phyloP scores from a whole-genome alignment of 2,113 vertebrate genomes.

The Dolichotis patagonum region DNA sequence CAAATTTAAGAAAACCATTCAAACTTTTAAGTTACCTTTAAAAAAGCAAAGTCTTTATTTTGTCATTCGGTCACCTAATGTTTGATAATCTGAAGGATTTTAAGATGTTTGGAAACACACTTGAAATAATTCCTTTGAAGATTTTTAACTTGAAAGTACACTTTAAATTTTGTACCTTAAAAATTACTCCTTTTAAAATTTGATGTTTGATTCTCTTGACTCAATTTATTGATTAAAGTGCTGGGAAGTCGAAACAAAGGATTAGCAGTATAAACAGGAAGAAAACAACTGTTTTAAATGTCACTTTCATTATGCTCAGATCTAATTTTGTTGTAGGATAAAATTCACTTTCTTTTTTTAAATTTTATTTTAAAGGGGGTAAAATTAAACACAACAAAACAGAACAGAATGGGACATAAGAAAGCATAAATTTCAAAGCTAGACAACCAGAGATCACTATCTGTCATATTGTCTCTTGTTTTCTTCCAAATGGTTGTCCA shows the following conservation, averaged over 20 bases:
- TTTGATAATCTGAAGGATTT: slow-evolving; percentile 55
- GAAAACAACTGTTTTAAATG: slow-evolving; percentile 46
- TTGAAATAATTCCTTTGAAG: slow-evolving; percentile 67
- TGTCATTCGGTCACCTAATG: slow-evolving; percentile 47
- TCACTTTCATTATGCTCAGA: slow-evolving; percentile 38
- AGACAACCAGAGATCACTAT: no score
- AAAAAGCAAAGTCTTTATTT: slow-evolving; percentile 57
- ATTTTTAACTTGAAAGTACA: slow-evolving; percentile 45
- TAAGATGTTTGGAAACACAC: slow-evolving; percentile 46
- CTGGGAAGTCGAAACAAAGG: slow-evolving; percentile 11
- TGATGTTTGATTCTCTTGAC: neutral
- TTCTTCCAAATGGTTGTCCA: no score
- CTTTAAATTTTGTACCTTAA: slow-evolving; percentile 65
- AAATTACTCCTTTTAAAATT: slow-evolving; percentile 61
- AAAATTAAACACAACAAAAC: no score
- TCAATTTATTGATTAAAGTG: slow-evolving; percentile 64
- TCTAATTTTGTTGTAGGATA: slow-evolving; percentile 33
- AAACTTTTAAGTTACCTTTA: slow-evolving; percentile 47
- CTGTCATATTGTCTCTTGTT: no score
- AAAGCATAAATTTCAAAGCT: no score
- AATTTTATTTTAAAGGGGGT: no score
- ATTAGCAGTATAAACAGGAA: slow-evolving; percentile 8
- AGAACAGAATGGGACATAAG: no score
- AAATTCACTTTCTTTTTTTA: no score
- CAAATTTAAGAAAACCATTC: slow-evolving; percentile 18